Percentiles rank a stretch among this genome's conserved stretches.
Conservation (phyloP, 2,797 vertebrate species). For the Protonibea diacanthus region DNA sequence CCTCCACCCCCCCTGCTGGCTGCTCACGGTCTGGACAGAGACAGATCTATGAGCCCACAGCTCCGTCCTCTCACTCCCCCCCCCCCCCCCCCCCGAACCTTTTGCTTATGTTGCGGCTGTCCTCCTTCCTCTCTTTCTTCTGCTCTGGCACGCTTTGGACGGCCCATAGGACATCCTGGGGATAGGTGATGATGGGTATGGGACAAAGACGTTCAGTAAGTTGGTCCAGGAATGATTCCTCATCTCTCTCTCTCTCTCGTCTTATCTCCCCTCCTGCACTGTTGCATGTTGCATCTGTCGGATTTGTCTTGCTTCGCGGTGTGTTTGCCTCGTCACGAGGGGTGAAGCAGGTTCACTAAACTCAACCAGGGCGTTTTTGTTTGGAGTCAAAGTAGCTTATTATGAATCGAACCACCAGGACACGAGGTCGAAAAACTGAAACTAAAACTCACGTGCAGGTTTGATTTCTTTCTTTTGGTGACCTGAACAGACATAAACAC, state of each 20-base stretch:
- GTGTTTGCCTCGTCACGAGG: slow-evolving; percentile 15
- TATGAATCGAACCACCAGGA: not conserved
- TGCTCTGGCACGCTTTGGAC: slow-evolving; percentile 85
- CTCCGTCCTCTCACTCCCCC: slow-evolving; percentile 87
- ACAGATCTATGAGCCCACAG: slow-evolving; percentile 79
- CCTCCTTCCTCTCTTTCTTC: slow-evolving; percentile 87
- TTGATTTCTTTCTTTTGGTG: no score
- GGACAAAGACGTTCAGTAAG: slow-evolving; percentile 99
- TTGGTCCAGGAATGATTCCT: slow-evolving; percentile 91
- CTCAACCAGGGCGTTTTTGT: not conserved
- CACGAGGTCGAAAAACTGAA: no score
- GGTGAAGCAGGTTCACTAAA: slow-evolving; percentile 12
- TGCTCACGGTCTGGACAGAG: slow-evolving; percentile 36
- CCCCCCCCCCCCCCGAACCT: slow-evolving; percentile 86
- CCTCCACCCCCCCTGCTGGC: slow-evolving; percentile 58
- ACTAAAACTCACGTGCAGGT: no score
- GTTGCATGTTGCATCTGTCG: slow-evolving; percentile 88
- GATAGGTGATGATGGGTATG: slow-evolving; percentile 99
- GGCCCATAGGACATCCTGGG: slow-evolving; percentile 97
- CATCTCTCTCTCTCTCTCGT: slow-evolving; percentile 37
- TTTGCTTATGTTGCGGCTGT: slow-evolving; percentile 92
- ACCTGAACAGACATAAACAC: not conserved
- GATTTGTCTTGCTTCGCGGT: slow-evolving; percentile 38
- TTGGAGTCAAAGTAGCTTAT: not conserved
- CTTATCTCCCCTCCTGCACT: slow-evolving; percentile 21